Base-by-base conservation (phyloP, 2,113 vertebrate genomes). In the Passerina amoena region DNA sequence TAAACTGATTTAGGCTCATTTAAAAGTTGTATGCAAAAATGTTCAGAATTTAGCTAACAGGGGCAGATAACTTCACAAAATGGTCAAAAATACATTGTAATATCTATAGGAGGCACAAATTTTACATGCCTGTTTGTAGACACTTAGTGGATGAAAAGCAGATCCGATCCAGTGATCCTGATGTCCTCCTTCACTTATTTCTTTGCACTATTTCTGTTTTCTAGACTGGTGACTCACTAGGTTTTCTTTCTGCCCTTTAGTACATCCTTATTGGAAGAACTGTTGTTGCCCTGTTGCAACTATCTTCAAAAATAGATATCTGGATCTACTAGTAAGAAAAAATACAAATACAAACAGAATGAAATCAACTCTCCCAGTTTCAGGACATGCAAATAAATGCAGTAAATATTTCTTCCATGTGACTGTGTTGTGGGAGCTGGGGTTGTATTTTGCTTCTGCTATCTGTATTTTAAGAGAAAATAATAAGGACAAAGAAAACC, bases 1-100 rank as follows among this genome's bases (percentile, higher is more conserved):
- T 94, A 95, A 71, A 61, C 65, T 95, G 72, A 94, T 92, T 96
- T 96, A 94, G 80, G 21, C 72, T 96, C n/a, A 88, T 94, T 95
- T 95, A 86, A 92, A 96, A 94, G 45, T 60, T 70, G 44, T 44
- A 9, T 90, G 81, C 70, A 88, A 84, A 97, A 70, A 13, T 0
- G 1, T 54, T 57, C 0, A 0, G 31, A 82, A 75, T 84, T 86
- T 45, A 75, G 16, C 40, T 93, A 23, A 54, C 17, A 75, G 44
- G 53, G 53, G 54, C 37, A 71, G 21, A 64, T 64, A 66, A 50
- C 47, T 60, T 40, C 40, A 86, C 6, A 38, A 83, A 82, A 71
- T 82, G 96, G 91, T 84, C 76, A 94, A 82, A 91, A 94, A 21
- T 35, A 37, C 2, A 2, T 63, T 56, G 19, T 59, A 70, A 28